Evolutionary conservation across 2,888 invertebrate genomes (phyloP), one percentile per base, ranked within the genome.

Genomic region (Cephus rjabovi): DNA sequence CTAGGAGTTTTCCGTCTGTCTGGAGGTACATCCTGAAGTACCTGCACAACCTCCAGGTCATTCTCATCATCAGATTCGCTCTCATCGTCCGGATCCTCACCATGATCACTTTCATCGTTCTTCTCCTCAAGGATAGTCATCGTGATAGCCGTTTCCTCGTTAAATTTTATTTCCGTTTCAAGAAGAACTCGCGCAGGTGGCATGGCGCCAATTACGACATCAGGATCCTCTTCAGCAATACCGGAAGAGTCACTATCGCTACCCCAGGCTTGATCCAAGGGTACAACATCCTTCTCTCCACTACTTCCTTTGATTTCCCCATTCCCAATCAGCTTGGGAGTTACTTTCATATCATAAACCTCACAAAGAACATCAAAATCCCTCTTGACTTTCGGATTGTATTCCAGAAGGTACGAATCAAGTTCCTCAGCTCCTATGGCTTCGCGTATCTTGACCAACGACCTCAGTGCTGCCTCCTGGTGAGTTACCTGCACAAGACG

Each of bases 121-220:
- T 93, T 94, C 87, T 95, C 95, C 90, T 97, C 97, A 34, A 97
- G 92, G 77, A 97, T 96, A 68, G 96, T 95, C 96, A 97, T 96
- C 0, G 96, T 97, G 68, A 97, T 95, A 0, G 95, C 95, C 0
- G 96, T 96, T 80, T 96, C 96, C 23, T 96, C 95, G 87, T 96
- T 95, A 82, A 97, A 95, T 87, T 96, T 95, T 35, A 97, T 96
- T 92, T 97, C 96, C 0, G 96, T 96, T 92, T 97, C 97, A 85
- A 97, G 93, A 74, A 97, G 96, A 0, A 97, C 94, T 90, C 92
- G 85, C 4, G 89, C 87, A 1, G 87, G 84, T 0, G 90, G 85
- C 77, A 89, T 85, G 0, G 76, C 34, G 4, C 87, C 73, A 80
- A 84, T 76, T 12, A 78, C 78, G 9, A 74, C 81, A 23, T 89